Base-by-base conservation (phyloP, 53 echinoderm and acorn worm genomes). In the Zoroaster sp. region DNA sequence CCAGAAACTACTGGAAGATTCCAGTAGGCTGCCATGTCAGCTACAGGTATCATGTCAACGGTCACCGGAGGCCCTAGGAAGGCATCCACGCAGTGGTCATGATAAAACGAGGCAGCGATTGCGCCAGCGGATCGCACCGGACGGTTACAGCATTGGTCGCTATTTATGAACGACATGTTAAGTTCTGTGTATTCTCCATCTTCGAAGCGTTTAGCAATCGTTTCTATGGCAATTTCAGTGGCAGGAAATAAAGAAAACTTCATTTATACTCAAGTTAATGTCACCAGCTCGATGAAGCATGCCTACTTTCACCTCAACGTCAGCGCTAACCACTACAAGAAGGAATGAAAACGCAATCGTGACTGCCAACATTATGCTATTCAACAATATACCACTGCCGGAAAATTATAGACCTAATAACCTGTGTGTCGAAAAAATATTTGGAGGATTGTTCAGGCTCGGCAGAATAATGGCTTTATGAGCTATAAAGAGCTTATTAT, bases 11-110 rank as follows among this genome's bases (percentile, higher is more conserved):
- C 74, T 30, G 94, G 94, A 4, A 91, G 83, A 51, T 94, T 91
- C 94, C 94, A 94, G 69, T 67, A 88, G 7, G 76, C 54, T 1
- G 94, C 94, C 15, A 94, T 66, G 68, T 91, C 94, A 20, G 73
- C 92, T 15, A n/a, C 49, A 10, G 75, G 30, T 25, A 9, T 31
- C 51, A 74, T 92, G 12, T 91, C 88, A 40, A 40, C 35, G 63
- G 83, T 89, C n/a, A 78, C 72, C 0, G 89, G 72, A 0, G 85
- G n/a, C 4, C 94, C 94, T 8, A 94, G 32, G 54, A 94, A 94
- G 6, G 66, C 93, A 7, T 88, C 74, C 49, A 91, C 40, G 0
- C 38, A 33, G 51, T 82, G 2, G 4, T 36, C 8, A 38, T 73
- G 6, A 38, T 41, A n/a, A 12, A 73, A 13, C 35, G 37, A 36